Evolutionary conservation across 2,888 invertebrate species (phyloP), one percentile per base, ranked within the genome.

Genomic region (Cosmopolites sordidus): DNA sequence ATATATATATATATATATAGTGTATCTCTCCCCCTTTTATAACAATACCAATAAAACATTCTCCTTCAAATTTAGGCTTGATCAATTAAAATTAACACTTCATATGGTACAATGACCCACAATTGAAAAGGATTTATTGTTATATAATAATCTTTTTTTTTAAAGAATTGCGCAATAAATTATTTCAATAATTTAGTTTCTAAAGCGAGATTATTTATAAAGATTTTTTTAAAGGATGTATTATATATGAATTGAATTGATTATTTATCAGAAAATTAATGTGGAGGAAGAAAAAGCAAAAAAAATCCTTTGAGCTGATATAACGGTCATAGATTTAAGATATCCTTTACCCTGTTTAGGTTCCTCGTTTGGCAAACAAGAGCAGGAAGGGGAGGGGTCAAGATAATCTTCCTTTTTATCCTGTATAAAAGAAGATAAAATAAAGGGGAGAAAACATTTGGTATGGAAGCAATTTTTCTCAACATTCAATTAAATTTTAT

Each of bases 301-400:
- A 33, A 33, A 33, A 33, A 33, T 33, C 33, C 33, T 33, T 33
- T 33, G 33, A 33, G 33, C 33, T 33, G 33, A 12, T 12, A 33
- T 33, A 33, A 33, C 33, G 33, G 33, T 33, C 12, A 33, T 11
- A 33, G 33, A 33, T 33, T 33, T 12, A 9, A 12, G n/a, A 33
- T 11, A 33, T 33, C 33, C 33, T 12, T 33, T 33, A 33, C 33
- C 33, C 33, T 33, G 33, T 33, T n/a, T n/a, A 11, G 33, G 33
- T 12, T n/a, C 12, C 33, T 11, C n/a, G 11, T 33, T 33, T 11
- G 33, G 33, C 33, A 33, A 33, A 33, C 5, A 33, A 11, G 33
- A 4, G 33, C 5, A 12, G n/a, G 12, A 11, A n/a, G 3, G 22
- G 22, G 22, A 3, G 22, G 22, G 22, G 22, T 22, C 22, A 22